A percentile compares a stretch with the other conserved stretches of the same genome.
Evolutionary conservation across 2,113 vertebrate genomes (phyloP).

Genomic region (Grantiella picta): DNA sequence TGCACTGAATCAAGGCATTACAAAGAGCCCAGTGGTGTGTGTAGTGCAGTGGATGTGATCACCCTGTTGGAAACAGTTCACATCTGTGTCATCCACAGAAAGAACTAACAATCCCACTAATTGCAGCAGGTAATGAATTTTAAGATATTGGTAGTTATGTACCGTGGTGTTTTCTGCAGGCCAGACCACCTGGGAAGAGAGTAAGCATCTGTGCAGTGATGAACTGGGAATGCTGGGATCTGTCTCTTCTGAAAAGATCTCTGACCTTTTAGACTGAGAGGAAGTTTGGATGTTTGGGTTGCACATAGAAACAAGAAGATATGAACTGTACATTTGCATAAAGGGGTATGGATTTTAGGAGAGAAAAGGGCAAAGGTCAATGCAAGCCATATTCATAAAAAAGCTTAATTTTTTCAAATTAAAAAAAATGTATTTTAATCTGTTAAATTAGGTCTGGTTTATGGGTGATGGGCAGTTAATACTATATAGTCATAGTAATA

Average conservation of each 20-base stretch:
- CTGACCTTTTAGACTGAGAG: not conserved
- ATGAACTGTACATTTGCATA: not conserved
- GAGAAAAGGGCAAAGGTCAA: not conserved
- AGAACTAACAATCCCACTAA: not conserved
- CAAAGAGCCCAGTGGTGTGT: not conserved
- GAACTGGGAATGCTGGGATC: not conserved
- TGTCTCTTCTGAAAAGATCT: not conserved
- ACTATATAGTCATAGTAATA: not conserved
- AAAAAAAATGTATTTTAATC: not conserved
- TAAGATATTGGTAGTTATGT: not conserved
- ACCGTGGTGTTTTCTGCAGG: not conserved
- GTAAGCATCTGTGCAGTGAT: not conserved
- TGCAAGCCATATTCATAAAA: not conserved
- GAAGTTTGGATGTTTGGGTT: not conserved
- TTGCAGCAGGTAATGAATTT: not conserved
- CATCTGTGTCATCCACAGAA: not conserved
- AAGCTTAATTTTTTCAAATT: not conserved
- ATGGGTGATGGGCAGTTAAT: not conserved
- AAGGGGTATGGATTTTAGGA: not conserved
- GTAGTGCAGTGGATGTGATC: not conserved
- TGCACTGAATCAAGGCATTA: not conserved
- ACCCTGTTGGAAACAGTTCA: not conserved
- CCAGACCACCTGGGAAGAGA: not conserved
- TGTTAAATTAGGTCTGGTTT: not conserved
- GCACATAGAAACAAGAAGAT: not conserved